phyloP scores from a whole-genome alignment of 2,113 vertebrate genomes.

The Centrocercus urophasianus region DNA sequence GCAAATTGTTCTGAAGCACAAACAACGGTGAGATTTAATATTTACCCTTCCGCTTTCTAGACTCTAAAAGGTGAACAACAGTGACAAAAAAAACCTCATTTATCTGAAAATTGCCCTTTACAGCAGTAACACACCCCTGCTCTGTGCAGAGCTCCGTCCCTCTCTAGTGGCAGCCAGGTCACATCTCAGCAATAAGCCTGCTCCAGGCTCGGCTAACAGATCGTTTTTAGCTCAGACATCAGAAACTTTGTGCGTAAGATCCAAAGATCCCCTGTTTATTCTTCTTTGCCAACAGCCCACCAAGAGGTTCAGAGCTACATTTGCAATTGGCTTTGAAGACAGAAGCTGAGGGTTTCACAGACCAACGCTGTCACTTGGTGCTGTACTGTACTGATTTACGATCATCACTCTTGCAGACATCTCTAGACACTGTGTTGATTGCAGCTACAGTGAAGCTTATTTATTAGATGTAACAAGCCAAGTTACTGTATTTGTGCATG shows the following conservation, averaged over 20 bases:
- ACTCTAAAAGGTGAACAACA: neutral
- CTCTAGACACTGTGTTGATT: neutral
- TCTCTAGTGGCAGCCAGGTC: constrained; percentile 37
- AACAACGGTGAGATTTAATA: neutral
- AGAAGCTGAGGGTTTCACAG: neutral
- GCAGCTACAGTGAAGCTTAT: neutral
- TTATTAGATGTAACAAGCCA: neutral
- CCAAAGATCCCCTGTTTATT: neutral
- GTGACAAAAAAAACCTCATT: neutral
- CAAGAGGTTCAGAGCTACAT: neutral
- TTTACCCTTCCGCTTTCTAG: neutral
- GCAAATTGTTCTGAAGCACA: neutral
- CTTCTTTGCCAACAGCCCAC: neutral
- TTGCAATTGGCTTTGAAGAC: neutral
- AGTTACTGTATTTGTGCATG: neutral
- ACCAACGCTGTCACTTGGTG: neutral
- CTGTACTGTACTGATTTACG: rapidly evolving
- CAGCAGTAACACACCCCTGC: neutral
- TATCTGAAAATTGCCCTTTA: neutral
- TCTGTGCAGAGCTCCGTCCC: neutral
- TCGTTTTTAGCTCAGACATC: neutral
- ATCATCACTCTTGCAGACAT: neutral
- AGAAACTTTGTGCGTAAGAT: neutral
- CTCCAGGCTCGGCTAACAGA: neutral
- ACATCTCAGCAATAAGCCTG: neutral